Evolutionary conservation across 2,113 vertebrate genomes (phyloP), one percentile per base, ranked within the genome.

Genomic region (Piprites chloris): DNA sequence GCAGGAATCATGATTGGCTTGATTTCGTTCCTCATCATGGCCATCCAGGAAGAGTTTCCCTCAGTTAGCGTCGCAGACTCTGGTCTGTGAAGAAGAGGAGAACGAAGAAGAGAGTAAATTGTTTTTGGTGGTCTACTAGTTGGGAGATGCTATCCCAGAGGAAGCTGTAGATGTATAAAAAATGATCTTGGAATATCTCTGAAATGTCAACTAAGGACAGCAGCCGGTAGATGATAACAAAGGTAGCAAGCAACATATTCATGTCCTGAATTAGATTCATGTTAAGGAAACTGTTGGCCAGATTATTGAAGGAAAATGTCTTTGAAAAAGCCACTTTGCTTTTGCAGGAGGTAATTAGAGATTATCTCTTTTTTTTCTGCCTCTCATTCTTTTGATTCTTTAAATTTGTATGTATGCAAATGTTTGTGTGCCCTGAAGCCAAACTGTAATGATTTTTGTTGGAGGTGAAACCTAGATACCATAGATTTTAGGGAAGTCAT

Each of bases 1-100:
- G 23, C 16, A 24, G 33, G 47, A 59, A 42, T 56, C 24, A 9
- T 23, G 33, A 8, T 39, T 63, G 73, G 17, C 56, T 46, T 53
- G 47, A 22, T 55, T 82, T 59, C 28, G 3, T 66, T 44, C 0
- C 17, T 28, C 8, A 2, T 66, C 14, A 10, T 12, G 37, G 11
- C 41, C 0, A 0, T 5, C 12, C 15, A 41, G 55, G 17, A 61
- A 33, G 22, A 28, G 17, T 39, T 28, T 46, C 69, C 17, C 28
- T 73, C 6, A 9, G 2, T 35, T 9, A 24, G 8, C 8, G 21
- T 49, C 49, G 49, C 55, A 52, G 33, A 30, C 16, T 23, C 33
- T 44, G 30, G 21, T 41, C 27, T 73, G 9, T 52, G 59, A 68
- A 15, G 50, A 52, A n/a, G 39, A 77, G n/a, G 24, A 85, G 27